Evolutionary conservation across 2,888 invertebrate species (phyloP).

Genomic region (Cacoxenus indagator): DNA sequence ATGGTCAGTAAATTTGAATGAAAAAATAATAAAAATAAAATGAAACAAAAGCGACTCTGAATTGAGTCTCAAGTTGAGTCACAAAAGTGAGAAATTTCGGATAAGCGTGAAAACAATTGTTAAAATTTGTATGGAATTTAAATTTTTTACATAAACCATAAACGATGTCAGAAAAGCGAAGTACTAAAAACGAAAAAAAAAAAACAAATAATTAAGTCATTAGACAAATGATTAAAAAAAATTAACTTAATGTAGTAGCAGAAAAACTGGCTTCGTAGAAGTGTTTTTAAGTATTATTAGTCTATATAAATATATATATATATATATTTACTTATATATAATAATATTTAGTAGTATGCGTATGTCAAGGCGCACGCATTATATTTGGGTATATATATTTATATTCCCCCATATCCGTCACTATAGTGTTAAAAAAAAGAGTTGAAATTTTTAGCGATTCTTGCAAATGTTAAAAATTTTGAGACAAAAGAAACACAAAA

Average conservation of each 20-base stretch:
- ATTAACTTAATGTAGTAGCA: constrained; percentile 36
- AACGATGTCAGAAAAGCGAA: constrained; percentile 26
- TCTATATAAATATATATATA: constrained; percentile 36
- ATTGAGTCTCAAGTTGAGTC: not conserved
- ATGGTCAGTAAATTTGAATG: not conserved
- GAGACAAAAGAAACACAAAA: constrained; percentile 20
- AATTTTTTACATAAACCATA: constrained; percentile 43
- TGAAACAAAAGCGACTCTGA: constrained; percentile 34
- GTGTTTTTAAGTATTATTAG: constrained; percentile 64
- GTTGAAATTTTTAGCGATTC: constrained; percentile 18
- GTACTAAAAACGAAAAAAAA: constrained; percentile 24
- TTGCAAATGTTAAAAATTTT: constrained; percentile 37
- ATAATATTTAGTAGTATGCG: constrained; percentile 31
- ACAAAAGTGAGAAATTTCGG: not conserved
- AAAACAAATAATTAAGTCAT: constrained; percentile 16
- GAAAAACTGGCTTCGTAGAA: constrained; percentile 60
- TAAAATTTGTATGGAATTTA: constrained; percentile 54
- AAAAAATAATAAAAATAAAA: constrained; percentile 36
- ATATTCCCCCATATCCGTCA: constrained; percentile 25
- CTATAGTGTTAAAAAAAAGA: constrained; percentile 11
- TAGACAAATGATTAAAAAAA: not conserved
- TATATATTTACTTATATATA: constrained; percentile 35
- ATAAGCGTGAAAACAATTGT: constrained; percentile 41
- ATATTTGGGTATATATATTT: constrained; percentile 35
- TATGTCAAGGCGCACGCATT: constrained; percentile 4